Evolutionary conservation across 2,888 invertebrate genomes (phyloP).

Genomic region (Nebria salina): DNA sequence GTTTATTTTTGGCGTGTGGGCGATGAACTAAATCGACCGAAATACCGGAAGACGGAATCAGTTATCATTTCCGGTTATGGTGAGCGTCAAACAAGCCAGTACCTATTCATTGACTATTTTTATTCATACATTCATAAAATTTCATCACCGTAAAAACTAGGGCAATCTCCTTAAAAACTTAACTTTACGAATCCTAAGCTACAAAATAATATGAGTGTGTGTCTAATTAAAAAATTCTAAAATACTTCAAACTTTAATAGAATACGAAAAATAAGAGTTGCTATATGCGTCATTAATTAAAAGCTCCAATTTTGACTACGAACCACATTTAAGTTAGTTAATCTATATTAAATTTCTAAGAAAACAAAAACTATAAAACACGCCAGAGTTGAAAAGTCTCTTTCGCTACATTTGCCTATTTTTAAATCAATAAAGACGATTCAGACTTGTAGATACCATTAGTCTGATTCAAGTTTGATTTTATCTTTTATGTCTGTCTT

Average conservation of each 20-base stretch:
- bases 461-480: neutral
- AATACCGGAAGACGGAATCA: neutral
- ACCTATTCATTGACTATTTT: neutral
- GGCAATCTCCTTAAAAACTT: neutral
- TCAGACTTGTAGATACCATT: neutral
- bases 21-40: neutral
- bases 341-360: neutral
- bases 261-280: too few species aligned
- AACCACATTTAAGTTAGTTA: neutral
- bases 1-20: slow-evolving; percentile 5
- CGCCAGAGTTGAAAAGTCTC: neutral
- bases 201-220: neutral
- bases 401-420: neutral
- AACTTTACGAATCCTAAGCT: neutral
- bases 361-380: neutral
- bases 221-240: too few species aligned
- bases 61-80: neutral
- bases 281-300: too few species aligned
- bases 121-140: neutral
- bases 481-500: neutral
- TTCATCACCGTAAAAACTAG: neutral
- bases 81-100: neutral
- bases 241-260: too few species aligned
- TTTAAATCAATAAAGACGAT: neutral
- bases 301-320: too few species aligned